Percentiles rank a stretch among this genome's conserved stretches.
Evolutionary conservation across 2,888 invertebrate species (phyloP).

Genomic region (Zelleria hepariella): DNA sequence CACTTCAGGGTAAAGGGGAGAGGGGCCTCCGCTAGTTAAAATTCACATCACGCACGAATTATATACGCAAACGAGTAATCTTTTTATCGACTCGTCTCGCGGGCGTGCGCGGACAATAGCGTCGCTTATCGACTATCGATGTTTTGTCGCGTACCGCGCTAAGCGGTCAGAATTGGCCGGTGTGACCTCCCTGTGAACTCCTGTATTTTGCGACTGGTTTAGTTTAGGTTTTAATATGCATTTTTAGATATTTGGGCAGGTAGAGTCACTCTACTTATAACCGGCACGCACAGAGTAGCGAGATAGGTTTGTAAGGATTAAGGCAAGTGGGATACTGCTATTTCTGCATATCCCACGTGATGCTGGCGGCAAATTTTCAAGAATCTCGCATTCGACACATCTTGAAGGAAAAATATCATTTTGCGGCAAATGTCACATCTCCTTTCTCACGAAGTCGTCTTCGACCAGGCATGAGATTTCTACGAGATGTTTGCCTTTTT

Average conservation of each 20-base stretch:
- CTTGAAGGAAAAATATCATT: no score
- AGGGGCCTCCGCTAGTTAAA: slow-evolving; percentile 33
- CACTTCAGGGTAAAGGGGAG: neutral
- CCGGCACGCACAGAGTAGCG: no score
- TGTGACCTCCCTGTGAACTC: neutral
- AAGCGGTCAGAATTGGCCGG: slow-evolving; percentile 18
- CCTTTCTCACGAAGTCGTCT: no score
- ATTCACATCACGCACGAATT: slow-evolving; percentile 64
- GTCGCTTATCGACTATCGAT: slow-evolving; percentile 36
- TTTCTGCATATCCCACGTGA: no score
- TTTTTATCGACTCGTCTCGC: slow-evolving; percentile 55
- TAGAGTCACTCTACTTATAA: no score
- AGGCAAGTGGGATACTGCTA: no score
- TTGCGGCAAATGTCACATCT: no score
- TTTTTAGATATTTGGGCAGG: neutral
- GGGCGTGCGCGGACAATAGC: slow-evolving; percentile 30
- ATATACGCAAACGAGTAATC: slow-evolving; percentile 64
- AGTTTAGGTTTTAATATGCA: neutral
- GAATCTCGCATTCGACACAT: no score
- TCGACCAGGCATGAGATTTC: no score
- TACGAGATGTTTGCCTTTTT: no score
- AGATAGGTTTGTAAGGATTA: no score
- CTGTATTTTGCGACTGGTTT: neutral
- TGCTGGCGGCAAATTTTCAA: no score
- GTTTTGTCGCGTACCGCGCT: slow-evolving; percentile 33